Conservation (phyloP, 2,888 invertebrate genomes). For the Drosophila aldrichi region DNA sequence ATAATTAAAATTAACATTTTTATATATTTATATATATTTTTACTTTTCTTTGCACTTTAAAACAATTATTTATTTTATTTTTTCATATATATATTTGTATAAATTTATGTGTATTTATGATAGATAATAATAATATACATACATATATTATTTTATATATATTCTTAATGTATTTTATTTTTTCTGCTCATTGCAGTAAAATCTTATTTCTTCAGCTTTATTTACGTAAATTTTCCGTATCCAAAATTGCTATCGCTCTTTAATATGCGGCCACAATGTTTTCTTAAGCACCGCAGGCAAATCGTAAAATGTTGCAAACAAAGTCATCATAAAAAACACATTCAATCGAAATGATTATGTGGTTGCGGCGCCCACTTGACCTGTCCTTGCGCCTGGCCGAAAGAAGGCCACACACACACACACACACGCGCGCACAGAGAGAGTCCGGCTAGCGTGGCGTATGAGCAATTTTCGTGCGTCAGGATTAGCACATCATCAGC, state of each 20-base stretch:
- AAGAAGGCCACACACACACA: background rate
- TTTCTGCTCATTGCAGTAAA: background rate
- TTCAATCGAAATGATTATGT: constrained; percentile 46
- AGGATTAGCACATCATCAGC: constrained; percentile 73
- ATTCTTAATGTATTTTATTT: background rate
- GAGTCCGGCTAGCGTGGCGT: constrained; percentile 31
- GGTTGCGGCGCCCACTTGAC: constrained; percentile 14
- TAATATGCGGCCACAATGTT: constrained; percentile 8
- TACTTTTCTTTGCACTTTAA: no score
- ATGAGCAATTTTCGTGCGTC: constrained; percentile 42
- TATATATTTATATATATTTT: no score
- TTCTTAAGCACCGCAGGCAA: constrained; percentile 23
- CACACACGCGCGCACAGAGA: background rate
- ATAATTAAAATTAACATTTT: no score
- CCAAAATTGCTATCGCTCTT: background rate
- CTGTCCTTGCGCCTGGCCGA: background rate
- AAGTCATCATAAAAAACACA: constrained; percentile 45
- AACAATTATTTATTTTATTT: no score
- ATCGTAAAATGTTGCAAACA: constrained; percentile 37
- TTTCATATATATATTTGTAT: no score
- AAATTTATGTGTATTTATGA: no score
- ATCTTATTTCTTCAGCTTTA: background rate
- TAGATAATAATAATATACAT: no score
- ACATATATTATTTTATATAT: background rate
- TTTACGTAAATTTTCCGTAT: background rate